Percentiles rank a stretch among this genome's conserved stretches.
Evolutionary conservation across 2,113 vertebrate genomes (phyloP).

Genomic region (human (Homo sapiens)): GRCh38 chr2:138682501-138683000

Average conservation of each 20-base stretch:
- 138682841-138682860: neutral
- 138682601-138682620: conserved; percentile 60
- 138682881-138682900: neutral
- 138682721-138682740: conserved; percentile 66
- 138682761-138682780: conserved; percentile 63
- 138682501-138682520: conserved; percentile 75
- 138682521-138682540: conserved; percentile 67
- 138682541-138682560: conserved; percentile 50
- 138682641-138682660: conserved; percentile 73
- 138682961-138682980: neutral
- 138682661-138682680: conserved; percentile 70
- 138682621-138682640: conserved; percentile 62
- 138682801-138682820: conserved; percentile 56
- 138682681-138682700: conserved; percentile 70
- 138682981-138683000: conserved; percentile 41
- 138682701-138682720: conserved; percentile 72
- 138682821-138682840: conserved; percentile 43
- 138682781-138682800: conserved; percentile 67
- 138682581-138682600: neutral
- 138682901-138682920: neutral
- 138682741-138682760: conserved; percentile 65
- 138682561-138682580: conserved; percentile 52
- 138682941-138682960: neutral
- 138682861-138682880: neutral
- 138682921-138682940: neutral